A percentile compares a stretch with the other conserved stretches of the same genome.
These are phyloP conservation scores for Liopterus haemorrhoidalis DNA, from an alignment of 2,888 invertebrate species.

Conservation along the genomic window DNA sequence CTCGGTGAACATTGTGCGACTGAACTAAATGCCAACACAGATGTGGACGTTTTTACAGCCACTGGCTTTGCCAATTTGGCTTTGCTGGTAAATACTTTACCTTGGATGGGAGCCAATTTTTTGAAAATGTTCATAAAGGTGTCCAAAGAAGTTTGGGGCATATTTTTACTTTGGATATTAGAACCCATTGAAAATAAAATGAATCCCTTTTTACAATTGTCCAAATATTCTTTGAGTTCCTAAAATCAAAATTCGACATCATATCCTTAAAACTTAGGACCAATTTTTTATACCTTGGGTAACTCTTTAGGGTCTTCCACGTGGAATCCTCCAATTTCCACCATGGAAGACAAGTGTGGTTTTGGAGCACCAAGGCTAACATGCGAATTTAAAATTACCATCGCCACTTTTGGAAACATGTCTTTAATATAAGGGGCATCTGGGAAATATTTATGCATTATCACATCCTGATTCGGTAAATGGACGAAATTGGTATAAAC, in stretches of 20 bases:
- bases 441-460: conserved; percentile 19
- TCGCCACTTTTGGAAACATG: too few species aligned
- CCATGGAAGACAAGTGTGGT: conserved; percentile 51
- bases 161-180: conserved; percentile 50
- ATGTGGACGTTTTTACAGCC: too few species aligned
- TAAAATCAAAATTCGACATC: conserved; percentile 38
- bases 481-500: conserved; percentile 37
- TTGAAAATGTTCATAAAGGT: too few species aligned
- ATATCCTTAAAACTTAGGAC: too few species aligned
- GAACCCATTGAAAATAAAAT: conserved; percentile 58
- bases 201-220: conserved; percentile 50
- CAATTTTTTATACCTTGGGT: conserved; percentile 32
- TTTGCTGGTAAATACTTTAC: too few species aligned
- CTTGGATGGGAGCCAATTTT: too few species aligned
- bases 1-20: too few species aligned
- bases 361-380: conserved; percentile 47
- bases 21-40: too few species aligned
- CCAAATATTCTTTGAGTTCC: conserved; percentile 51
- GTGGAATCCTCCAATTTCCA: conserved; percentile 55
- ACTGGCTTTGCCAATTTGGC: too few species aligned
- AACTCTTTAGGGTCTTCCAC: conserved; percentile 34
- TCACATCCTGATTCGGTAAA: conserved; percentile 9
- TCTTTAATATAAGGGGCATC: too few species aligned
- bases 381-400: conserved; percentile 43
- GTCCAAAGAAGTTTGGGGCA: too few species aligned